Evolutionary conservation across 2,113 vertebrate species (phyloP).

Genomic region (Peromyscus leucopus): DNA sequence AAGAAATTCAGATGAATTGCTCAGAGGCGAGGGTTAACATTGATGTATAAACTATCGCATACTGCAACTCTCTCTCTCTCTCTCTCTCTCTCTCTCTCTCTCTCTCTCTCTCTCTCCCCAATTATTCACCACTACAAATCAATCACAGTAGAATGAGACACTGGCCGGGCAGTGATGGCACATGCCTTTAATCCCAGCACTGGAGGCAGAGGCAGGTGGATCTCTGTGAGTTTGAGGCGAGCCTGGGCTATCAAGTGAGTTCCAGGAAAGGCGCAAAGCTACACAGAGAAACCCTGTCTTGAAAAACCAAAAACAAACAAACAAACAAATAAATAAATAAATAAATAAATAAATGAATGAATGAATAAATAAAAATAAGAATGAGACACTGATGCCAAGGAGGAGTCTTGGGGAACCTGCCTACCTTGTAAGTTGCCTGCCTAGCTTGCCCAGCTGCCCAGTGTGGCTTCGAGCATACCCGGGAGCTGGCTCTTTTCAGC

Average conservation of each 20-base stretch:
- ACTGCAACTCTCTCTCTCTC: neutral
- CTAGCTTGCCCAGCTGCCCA: neutral
- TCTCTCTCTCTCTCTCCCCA: neutral
- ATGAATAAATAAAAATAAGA: too few relatives aligned
- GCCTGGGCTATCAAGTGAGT: too few relatives aligned
- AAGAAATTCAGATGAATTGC: slow-evolving; percentile 38
- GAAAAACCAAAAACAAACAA: too few relatives aligned
- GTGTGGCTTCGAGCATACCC: neutral
- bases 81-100: neutral
- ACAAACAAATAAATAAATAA: too few relatives aligned
- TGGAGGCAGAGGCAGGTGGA: too few relatives aligned
- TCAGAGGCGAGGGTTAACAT: neutral
- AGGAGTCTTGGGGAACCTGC: neutral
- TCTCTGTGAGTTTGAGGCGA: too few relatives aligned
- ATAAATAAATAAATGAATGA: too few relatives aligned
- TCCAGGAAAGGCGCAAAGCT: too few relatives aligned
- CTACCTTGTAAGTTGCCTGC: neutral
- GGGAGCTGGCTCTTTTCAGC: neutral
- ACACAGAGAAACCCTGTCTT: too few relatives aligned
- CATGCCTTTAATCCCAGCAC: too few relatives aligned
- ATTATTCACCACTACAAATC: neutral
- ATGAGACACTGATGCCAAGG: neutral
- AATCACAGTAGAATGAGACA: neutral
- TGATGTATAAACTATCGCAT: neutral
- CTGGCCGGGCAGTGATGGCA: too few relatives aligned